These are phyloP conservation scores for Eremobia ochroleuca DNA, from an alignment of 2,888 invertebrate species.

Conservation along the genomic window DNA sequence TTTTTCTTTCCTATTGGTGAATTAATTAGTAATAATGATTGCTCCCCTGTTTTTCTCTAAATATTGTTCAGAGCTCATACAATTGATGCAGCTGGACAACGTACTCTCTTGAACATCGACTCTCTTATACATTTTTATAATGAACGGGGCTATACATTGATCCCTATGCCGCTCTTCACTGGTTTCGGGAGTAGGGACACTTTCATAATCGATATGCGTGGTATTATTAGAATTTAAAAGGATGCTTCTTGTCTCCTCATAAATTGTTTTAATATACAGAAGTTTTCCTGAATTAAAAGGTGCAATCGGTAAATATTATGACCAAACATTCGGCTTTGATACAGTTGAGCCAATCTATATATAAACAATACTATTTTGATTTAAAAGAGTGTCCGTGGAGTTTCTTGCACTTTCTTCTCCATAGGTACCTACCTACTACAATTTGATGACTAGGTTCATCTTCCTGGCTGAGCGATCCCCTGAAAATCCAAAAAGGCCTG, in stretches of 20 bases:
- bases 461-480: background rate
- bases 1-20: conserved; percentile 14
- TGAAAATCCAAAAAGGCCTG: background rate
- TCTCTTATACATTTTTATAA: background rate
- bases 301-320: background rate
- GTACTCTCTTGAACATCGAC: conserved; percentile 3
- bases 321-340: background rate
- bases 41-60: conserved; percentile 1
- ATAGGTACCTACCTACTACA: no score
- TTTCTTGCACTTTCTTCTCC: background rate
- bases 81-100: conserved; percentile 18
- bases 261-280: background rate
- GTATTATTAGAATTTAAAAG: background rate
- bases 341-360: background rate
- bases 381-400: background rate
- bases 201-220: conserved; percentile 14
- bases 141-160: background rate
- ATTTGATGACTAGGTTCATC: no score
- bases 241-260: background rate
- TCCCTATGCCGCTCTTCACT: background rate
- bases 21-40: conserved; percentile 36
- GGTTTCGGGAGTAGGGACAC: background rate
- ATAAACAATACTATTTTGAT: background rate
- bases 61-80: conserved; percentile 21
- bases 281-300: background rate